phyloP scores from a whole-genome alignment of 2,797 vertebrate genomes.

The Acanthornis magna region DNA sequence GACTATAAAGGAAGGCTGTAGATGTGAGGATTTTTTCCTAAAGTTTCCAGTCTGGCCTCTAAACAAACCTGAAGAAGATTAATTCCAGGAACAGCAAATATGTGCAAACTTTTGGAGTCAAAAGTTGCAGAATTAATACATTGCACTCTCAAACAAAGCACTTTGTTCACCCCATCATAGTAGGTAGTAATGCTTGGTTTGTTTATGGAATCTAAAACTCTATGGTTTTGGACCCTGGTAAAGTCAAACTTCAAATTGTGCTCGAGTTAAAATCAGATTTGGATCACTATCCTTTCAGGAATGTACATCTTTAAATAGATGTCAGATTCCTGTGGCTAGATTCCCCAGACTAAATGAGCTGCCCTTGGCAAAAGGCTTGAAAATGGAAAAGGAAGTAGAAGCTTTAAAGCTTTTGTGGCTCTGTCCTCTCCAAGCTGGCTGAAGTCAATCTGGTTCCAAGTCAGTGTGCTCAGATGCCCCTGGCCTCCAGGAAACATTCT shows the following conservation, averaged over 20 bases:
- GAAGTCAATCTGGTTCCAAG: neutral
- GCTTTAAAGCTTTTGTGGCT: constrained; percentile 22
- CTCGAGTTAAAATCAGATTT: neutral
- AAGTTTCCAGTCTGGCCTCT: neutral
- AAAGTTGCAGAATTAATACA: neutral
- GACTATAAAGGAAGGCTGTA: neutral
- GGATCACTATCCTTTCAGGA: neutral
- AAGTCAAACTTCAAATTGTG: neutral
- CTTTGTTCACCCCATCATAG: neutral
- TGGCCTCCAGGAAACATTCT: neutral
- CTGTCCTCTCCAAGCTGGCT: neutral
- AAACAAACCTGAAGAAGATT: neutral
- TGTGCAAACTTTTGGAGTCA: neutral
- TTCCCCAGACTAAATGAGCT: constrained; percentile 6
- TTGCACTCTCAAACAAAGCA: neutral
- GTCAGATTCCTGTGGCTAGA: constrained; percentile 44
- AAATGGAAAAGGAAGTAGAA: constrained; percentile 38
- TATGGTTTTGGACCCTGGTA: neutral
- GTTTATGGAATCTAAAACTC: neutral
- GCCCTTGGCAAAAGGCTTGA: constrained; percentile 26
- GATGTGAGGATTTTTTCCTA: neutral
- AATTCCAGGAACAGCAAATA: neutral
- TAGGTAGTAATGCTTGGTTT: neutral
- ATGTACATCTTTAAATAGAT: constrained; percentile 35
- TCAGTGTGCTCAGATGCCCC: neutral